A percentile compares a stretch with the other conserved stretches of the same genome.
Conservation (phyloP, 2,888 invertebrate species). For the Merodon equestris region DNA sequence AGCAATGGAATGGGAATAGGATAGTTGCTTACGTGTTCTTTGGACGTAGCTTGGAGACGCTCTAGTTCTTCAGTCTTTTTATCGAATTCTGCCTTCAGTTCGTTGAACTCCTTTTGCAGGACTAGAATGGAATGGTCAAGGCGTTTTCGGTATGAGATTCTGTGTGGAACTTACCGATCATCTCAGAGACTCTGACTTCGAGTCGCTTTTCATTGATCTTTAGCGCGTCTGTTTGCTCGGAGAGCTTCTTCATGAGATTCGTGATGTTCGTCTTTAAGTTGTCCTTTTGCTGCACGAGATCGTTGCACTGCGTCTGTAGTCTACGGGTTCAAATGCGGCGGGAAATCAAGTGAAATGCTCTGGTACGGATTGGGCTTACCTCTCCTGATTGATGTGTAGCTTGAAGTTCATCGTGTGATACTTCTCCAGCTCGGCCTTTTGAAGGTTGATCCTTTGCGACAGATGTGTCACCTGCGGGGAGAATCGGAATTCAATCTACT, state of each 20-base stretch:
- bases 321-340: slow-evolving; percentile 57
- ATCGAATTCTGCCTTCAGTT: slow-evolving; percentile 71
- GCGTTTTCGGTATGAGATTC: neutral
- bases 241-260: slow-evolving; percentile 75
- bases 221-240: slow-evolving; percentile 74
- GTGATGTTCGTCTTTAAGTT: slow-evolving; percentile 74
- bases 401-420: slow-evolving; percentile 77
- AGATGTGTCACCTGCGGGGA: slow-evolving; percentile 72
- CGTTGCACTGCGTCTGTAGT: slow-evolving; percentile 75
- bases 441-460: slow-evolving; percentile 75
- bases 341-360: neutral
- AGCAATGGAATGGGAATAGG: neutral
- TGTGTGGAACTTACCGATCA: slow-evolving; percentile 69
- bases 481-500: neutral
- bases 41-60: slow-evolving; percentile 72
- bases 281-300: slow-evolving; percentile 75
- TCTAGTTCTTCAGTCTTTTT: slow-evolving; percentile 73
- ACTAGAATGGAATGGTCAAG: slow-evolving; percentile 37
- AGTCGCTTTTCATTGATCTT: slow-evolving; percentile 75
- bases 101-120: slow-evolving; percentile 74
- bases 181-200: slow-evolving; percentile 74
- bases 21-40: slow-evolving; percentile 73
- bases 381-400: slow-evolving; percentile 76
- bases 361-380: no score
- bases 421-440: slow-evolving; percentile 75